Evolutionary conservation across 1,140 invertebrate genomes (phyloP).

Genomic region (Drosophila auraria): DNA sequence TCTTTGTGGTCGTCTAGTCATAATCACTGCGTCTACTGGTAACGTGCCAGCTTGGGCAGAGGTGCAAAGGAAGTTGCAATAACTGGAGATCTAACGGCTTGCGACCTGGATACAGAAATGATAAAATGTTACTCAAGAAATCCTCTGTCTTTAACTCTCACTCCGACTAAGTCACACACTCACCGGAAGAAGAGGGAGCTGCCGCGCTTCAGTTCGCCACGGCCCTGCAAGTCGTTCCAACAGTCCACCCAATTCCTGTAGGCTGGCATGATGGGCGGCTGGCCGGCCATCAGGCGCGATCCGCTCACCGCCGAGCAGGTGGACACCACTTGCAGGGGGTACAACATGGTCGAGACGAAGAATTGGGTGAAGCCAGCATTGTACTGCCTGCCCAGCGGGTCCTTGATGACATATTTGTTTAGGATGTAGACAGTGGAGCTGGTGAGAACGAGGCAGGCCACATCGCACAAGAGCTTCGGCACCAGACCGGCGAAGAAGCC

Average conservation of each 20-base stretch:
- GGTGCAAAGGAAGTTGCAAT: conserved; percentile 52
- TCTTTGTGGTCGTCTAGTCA: conserved; percentile 21
- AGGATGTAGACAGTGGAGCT: conserved; percentile 91
- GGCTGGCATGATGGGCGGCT: conserved; percentile 92
- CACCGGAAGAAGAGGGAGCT: conserved; percentile 90
- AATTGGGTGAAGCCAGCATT: conserved; percentile 83
- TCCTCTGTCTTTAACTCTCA: too few relatives aligned
- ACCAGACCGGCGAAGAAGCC: conserved; percentile 94
- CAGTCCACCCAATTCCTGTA: conserved; percentile 92
- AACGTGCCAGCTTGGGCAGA: conserved; percentile 60
- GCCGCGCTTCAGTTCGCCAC: conserved; percentile 93
- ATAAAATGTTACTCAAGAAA: not conserved
- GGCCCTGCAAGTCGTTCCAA: conserved; percentile 90
- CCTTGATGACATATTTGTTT: conserved; percentile 92
- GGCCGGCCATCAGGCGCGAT: conserved; percentile 90
- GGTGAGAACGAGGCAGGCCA: conserved; percentile 90
- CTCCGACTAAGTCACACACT: not conserved
- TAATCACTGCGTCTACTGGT: conserved; percentile 44
- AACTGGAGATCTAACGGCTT: conserved; percentile 8
- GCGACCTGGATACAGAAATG: conserved; percentile 35
- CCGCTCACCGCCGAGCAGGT: conserved; percentile 94
- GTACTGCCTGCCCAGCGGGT: conserved; percentile 90
- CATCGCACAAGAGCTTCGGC: conserved; percentile 92
- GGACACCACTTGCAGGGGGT: conserved; percentile 94
- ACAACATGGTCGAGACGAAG: conserved; percentile 90